Conservation (phyloP, 2,113 vertebrate species). For the Circaetus gallicus region DNA sequence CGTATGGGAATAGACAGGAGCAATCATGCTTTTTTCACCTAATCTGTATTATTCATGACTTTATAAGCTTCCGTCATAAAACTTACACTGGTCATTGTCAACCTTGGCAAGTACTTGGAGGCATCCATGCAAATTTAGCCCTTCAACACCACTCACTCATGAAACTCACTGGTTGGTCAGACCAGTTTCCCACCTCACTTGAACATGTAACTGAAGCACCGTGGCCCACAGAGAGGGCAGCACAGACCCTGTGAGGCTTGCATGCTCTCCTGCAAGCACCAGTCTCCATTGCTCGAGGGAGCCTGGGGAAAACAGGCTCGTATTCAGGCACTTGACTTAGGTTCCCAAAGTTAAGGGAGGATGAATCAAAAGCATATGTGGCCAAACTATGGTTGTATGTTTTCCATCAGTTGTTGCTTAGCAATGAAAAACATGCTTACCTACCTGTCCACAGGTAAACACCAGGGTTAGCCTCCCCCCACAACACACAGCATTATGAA, state of each 20-base stretch:
- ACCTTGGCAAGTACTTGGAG: neutral
- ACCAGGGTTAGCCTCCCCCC: neutral
- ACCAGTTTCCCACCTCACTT: neutral
- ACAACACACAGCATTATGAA: neutral
- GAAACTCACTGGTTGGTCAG: neutral
- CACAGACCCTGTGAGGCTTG: neutral
- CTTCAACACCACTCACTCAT: neutral
- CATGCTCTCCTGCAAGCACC: neutral
- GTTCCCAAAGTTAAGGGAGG: neutral
- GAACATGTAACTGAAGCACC: neutral
- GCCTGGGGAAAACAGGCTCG: neutral
- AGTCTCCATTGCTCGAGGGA: neutral
- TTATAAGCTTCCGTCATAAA: neutral
- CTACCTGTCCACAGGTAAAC: neutral
- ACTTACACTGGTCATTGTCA: neutral
- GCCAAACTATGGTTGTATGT: neutral
- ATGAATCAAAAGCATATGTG: neutral
- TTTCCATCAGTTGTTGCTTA: neutral
- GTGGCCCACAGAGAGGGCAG: neutral
- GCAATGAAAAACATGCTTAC: neutral
- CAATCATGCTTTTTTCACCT: neutral
- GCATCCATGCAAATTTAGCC: neutral
- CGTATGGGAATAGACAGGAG: neutral
- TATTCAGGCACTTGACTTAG: neutral
- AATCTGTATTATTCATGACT: neutral